These are phyloP conservation scores for Lytechinus pictus DNA, from an alignment of 35 echinoderm and acorn worm species.

Conservation along the genomic window DNA sequence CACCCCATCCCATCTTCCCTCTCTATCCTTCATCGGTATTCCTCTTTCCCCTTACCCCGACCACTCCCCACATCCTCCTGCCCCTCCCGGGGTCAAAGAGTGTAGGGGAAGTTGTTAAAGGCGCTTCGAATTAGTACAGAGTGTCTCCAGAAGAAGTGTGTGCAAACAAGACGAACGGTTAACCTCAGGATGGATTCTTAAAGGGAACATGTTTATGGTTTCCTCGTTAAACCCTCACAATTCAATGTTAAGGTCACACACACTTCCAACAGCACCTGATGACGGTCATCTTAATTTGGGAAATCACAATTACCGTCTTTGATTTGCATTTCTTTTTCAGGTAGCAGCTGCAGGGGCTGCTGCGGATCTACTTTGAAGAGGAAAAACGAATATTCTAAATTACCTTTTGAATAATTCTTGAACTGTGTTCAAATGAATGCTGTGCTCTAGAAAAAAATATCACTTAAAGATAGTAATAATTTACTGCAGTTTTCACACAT, in stretches of 20 bases:
- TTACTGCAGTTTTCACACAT: too few relatives aligned
- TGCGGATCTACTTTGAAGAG: background rate
- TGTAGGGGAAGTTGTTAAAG: background rate
- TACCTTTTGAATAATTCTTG: background rate
- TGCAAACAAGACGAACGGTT: background rate
- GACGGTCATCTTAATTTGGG: background rate
- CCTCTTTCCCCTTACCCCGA: background rate
- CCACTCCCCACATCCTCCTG: background rate
- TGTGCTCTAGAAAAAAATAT: too few relatives aligned
- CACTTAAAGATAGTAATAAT: too few relatives aligned
- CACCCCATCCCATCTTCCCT: too few relatives aligned
- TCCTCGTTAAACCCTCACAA: background rate
- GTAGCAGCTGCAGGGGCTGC: background rate
- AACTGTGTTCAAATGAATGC: too few relatives aligned
- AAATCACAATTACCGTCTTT: background rate
- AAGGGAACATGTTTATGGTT: background rate
- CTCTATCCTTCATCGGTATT: too few relatives aligned
- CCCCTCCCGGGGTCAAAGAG: background rate
- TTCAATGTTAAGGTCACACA: constrained; percentile 18
- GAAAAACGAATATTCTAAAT: background rate
- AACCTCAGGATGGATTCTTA: background rate
- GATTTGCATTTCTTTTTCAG: background rate
- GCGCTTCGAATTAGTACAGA: background rate
- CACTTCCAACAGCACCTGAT: background rate
- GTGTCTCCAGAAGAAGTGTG: background rate